Evolutionary conservation across 2,113 vertebrate genomes (phyloP), one percentile per base, ranked within the genome.

Genomic region (Hemicordylus capensis): DNA sequence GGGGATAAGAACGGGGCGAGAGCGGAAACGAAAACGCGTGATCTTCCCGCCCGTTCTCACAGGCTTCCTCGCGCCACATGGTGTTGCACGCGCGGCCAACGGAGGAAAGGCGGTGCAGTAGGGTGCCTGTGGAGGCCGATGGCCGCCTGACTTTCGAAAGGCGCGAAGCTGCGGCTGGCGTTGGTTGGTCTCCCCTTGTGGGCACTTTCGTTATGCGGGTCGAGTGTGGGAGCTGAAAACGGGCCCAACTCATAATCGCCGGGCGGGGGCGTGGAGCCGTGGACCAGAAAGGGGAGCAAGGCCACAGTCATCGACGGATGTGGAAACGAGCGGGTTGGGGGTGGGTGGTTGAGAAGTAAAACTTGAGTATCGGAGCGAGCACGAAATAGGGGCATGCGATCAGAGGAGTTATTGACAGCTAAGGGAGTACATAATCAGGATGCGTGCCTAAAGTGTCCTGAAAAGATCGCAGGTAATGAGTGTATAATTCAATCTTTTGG

Each of bases 261-360:
- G n/a, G n/a, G n/a, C n/a, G 42, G 56, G 70, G 54, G 20, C 61
- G 51, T n/a, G 64, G 31, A 15, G 31, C 42, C 5, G 34, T 12
- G 44, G 26, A 1, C 26, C 7, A 4, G 39, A 54, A 28, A 22
- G 56, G 20, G 1, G 12, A 2, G 4, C 0, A 1, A 31, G 17
- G 66, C 0, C 7, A 39, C n/a, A n/a, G n/a, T n/a, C n/a, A n/a
- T n/a, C n/a, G n/a, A n/a, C n/a, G n/a, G n/a, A n/a, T n/a, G n/a
- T n/a, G n/a, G n/a, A n/a, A n/a, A n/a, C n/a, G n/a, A n/a, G n/a
- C n/a, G n/a, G n/a, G n/a, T n/a, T n/a, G n/a, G n/a, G n/a, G n/a
- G n/a, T n/a, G n/a, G n/a, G n/a, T n/a, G n/a, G n/a, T n/a, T n/a
- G n/a, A n/a, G n/a, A n/a, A n/a, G n/a, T n/a, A n/a, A n/a, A n/a